Evolutionary conservation across 2,888 invertebrate species (phyloP).

Genomic region (Notocelia uddmanniana): DNA sequence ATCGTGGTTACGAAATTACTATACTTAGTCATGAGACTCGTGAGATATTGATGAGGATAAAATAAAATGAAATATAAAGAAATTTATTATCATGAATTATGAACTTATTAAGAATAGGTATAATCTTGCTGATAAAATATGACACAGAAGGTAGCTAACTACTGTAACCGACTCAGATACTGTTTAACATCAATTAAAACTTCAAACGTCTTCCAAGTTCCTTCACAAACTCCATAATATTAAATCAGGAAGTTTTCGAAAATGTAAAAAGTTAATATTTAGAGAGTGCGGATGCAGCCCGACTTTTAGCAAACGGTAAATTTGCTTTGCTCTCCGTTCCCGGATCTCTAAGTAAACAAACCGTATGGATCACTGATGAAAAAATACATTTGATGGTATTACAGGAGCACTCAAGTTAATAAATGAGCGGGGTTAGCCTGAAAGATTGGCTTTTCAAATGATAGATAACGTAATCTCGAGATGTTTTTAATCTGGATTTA

Average conservation of each 20-base stretch:
- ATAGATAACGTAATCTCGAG: constrained; percentile 5
- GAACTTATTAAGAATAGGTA: too few species aligned
- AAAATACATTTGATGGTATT: constrained; percentile 35
- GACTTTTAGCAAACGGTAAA: constrained; percentile 49
- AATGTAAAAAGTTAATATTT: constrained; percentile 39
- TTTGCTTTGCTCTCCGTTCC: constrained; percentile 50
- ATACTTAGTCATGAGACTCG: too few species aligned
- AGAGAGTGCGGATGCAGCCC: constrained; percentile 44
- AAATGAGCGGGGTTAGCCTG: constrained; percentile 24
- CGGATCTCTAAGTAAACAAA: constrained; percentile 48
- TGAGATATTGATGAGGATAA: too few species aligned
- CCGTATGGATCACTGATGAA: constrained; percentile 44
- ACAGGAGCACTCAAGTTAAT: constrained; percentile 39
- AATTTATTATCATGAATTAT: too few species aligned
- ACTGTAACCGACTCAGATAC: not conserved
- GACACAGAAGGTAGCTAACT: too few species aligned
- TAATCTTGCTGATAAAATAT: too few species aligned
- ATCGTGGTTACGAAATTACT: too few species aligned
- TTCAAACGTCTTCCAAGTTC: not conserved
- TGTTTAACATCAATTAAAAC: constrained; percentile 2
- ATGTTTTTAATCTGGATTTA: not conserved
- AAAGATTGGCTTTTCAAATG: constrained; percentile 25
- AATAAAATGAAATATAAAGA: too few species aligned
- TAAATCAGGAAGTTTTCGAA: constrained; percentile 1
- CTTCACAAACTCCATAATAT: not conserved